Conservation (phyloP, 2,888 invertebrate genomes). For the Eretmocerus hayati region DNA sequence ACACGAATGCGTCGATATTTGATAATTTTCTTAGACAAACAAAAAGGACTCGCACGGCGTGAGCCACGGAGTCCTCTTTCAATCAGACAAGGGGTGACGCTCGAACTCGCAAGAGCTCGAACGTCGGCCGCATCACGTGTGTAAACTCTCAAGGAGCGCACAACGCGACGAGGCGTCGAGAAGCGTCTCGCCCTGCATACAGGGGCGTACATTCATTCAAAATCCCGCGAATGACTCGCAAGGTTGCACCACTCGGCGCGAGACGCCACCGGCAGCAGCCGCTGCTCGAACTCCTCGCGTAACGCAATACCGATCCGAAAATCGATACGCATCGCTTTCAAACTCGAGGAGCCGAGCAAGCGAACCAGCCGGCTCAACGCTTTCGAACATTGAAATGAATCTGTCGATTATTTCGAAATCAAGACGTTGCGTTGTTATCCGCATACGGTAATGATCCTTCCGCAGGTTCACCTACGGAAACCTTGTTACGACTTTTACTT, state of each 20-base stretch:
- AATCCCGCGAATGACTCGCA: not conserved
- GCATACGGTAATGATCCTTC: constrained; percentile 53
- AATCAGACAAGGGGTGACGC: not conserved
- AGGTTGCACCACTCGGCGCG: not conserved
- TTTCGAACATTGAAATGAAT: too few species aligned
- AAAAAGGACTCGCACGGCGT: not conserved
- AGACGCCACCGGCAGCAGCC: too few species aligned
- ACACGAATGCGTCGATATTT: not conserved
- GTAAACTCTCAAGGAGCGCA: not conserved
- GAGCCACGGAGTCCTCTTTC: too few species aligned
- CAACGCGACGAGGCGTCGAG: not conserved
- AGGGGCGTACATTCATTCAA: not conserved
- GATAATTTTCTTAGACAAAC: not conserved
- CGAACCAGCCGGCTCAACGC: too few species aligned
- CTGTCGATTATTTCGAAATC: too few species aligned
- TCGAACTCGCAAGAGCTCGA: not conserved
- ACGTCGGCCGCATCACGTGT: not conserved
- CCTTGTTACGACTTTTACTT: constrained; percentile 62
- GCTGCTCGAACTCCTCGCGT: too few species aligned
- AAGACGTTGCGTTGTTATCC: too few species aligned
- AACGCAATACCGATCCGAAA: too few species aligned
- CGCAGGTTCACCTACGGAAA: constrained; percentile 60
- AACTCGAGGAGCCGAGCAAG: too few species aligned
- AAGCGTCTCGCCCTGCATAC: not conserved
- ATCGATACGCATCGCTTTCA: too few species aligned